These are phyloP conservation scores for Drosophila malerkotliana DNA, from an alignment of 1,140 invertebrate species.

Conservation along the genomic window DNA sequence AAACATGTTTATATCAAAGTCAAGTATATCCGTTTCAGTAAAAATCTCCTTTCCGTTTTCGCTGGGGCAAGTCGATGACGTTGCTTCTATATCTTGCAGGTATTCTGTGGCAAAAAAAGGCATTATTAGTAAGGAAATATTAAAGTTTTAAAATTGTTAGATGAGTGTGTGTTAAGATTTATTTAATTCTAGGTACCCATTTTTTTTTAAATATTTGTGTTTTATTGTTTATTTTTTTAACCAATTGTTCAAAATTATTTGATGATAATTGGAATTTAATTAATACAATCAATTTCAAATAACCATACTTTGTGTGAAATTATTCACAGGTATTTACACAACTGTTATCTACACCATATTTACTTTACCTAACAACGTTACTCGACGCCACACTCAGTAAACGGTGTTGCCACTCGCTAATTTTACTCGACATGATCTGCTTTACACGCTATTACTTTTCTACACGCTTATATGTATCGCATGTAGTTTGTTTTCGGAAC, in stretches of 20 bases:
- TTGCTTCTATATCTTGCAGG: slow-evolving; percentile 76
- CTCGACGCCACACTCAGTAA: background rate
- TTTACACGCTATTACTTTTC: background rate
- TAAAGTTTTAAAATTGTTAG: background rate
- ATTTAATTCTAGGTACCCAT: slow-evolving; percentile 17
- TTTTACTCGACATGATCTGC: slow-evolving; percentile 8
- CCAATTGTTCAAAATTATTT: too few species aligned
- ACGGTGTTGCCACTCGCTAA: slow-evolving; percentile 7
- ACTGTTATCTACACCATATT: slow-evolving; percentile 5
- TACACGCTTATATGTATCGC: background rate
- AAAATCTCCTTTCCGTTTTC: slow-evolving; percentile 72
- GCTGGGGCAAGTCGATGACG: slow-evolving; percentile 68
- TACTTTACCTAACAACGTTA: slow-evolving; percentile 1
- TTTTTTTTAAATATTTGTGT: background rate
- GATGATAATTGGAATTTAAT: too few species aligned
- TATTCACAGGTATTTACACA: background rate
- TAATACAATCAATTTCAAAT: background rate
- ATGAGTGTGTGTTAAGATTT: slow-evolving; percentile 21
- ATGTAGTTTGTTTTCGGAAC: background rate
- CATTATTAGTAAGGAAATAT: slow-evolving; percentile 38
- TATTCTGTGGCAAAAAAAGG: slow-evolving; percentile 66
- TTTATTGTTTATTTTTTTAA: too few species aligned
- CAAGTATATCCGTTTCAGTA: slow-evolving; percentile 75
- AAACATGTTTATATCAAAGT: slow-evolving; percentile 81
- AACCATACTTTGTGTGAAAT: background rate